Base-by-base conservation (phyloP, 2,888 invertebrate species). In the Deilephila porcellus region DNA sequence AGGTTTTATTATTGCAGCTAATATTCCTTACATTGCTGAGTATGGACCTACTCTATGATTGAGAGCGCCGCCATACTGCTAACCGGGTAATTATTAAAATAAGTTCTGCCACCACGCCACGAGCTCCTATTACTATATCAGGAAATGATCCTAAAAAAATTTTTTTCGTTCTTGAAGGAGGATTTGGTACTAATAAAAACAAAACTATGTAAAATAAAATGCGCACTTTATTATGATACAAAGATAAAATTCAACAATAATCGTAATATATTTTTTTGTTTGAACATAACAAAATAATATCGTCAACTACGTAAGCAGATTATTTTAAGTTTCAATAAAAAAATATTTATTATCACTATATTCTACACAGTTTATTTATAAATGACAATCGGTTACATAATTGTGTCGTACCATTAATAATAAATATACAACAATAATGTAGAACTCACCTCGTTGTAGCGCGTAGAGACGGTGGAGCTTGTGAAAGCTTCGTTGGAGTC, bases 371-470 rank as follows among this genome's bases (percentile, higher is more conserved):
- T 56, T 70, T 32, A 70, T 70, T 70, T 53, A 45, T 64, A 11
- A 56, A 56, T n/a, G n/a, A n/a, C n/a, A 56, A 56, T 5, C 19
- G 17, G n/a, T 56, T 56, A 56, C 56, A 56, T 56, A 56, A 56
- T 56, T 29, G 29, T 17, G 45, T 14, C 45, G 25, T 14, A 45
- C 11, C 11, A n/a, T 6, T 45, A 7, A 20, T 67, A 37, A 11
- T 45, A 20, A 71, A n/a, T 70, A n/a, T 32, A 72, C 32, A 56
- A 56, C 72, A 32, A 45, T 52, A 11, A 52, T 5, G 56, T 53
- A 37, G 52, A 32, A 70, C 86, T 86, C 83, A 91, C 91, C 90
- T 90, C 85, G 74, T 86, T 81, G 77, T 85, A 84, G 72, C 81
- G 79, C 73, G 75, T 73, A 74, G 81, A 78, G 73, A 78, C 72